Percentiles rank a stretch among this genome's conserved stretches.
phyloP scores from a whole-genome alignment of 2,797 vertebrate species.

The Cossypha caffra region DNA sequence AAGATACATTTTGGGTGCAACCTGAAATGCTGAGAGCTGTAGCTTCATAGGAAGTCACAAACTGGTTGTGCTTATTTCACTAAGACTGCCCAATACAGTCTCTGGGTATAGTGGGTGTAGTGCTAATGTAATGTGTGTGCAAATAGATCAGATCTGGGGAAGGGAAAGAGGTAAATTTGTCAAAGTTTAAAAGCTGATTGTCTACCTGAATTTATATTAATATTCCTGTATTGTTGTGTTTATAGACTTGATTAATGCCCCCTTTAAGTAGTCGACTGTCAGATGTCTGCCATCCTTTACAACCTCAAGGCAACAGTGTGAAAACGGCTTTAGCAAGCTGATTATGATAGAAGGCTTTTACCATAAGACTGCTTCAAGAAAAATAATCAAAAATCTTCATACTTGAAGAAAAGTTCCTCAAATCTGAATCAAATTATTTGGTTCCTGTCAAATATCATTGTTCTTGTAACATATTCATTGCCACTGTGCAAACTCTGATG shows the following conservation, averaged over 20 bases:
- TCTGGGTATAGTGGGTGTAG: background rate
- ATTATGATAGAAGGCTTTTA: background rate
- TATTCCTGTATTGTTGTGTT: background rate
- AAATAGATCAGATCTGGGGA: background rate
- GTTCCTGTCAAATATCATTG: background rate
- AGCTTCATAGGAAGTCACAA: background rate
- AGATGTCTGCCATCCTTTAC: background rate
- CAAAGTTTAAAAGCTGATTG: background rate
- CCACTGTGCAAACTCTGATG: background rate
- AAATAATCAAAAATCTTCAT: background rate
- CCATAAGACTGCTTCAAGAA: background rate
- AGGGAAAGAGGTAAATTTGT: background rate
- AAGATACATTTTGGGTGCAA: background rate
- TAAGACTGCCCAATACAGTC: background rate
- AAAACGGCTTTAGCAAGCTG: background rate
- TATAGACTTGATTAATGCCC: background rate
- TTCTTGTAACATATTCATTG: fast-evolving
- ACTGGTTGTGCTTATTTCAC: background rate
- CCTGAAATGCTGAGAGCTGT: background rate
- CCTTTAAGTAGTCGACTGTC: background rate
- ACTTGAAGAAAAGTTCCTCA: background rate
- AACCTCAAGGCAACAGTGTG: background rate
- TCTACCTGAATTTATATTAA: background rate
- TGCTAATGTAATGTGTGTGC: background rate
- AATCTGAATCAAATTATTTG: background rate